These are phyloP conservation scores for Piaya cayana DNA, from an alignment of 2,113 vertebrate species.

Conservation along the genomic window DNA sequence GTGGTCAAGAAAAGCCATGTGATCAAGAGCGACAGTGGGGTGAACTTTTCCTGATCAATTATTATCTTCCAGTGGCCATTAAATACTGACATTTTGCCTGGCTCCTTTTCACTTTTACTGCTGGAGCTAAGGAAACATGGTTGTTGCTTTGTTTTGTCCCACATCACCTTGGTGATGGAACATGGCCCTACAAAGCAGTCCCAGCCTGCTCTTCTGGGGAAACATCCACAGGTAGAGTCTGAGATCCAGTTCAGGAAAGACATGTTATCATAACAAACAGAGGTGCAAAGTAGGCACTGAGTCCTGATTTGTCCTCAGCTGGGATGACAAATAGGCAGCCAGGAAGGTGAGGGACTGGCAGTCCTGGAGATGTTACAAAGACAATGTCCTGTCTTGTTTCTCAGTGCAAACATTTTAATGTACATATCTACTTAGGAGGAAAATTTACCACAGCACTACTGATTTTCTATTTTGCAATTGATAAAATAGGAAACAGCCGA, in stretches of 20 bases:
- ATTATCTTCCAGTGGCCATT: neutral
- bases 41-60: neutral
- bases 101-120: neutral
- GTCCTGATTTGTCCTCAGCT: neutral
- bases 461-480: neutral
- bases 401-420: neutral
- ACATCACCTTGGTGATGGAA: neutral
- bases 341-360: neutral
- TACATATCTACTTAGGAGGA: neutral
- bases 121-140: rapidly evolving
- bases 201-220: neutral
- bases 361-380: neutral
- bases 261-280: neutral
- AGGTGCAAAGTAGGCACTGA: neutral
- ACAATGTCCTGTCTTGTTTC: neutral
- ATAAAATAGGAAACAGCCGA: neutral
- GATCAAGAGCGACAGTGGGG: neutral
- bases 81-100: neutral
- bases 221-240: neutral
- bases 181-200: neutral
- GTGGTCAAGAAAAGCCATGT: neutral
- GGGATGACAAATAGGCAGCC: neutral
- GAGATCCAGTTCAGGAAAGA: neutral
- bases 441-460: neutral
- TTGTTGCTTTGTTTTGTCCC: neutral